Evolutionary conservation across 2,797 vertebrate species (phyloP).

Genomic region (Dryobates pubescens): DNA sequence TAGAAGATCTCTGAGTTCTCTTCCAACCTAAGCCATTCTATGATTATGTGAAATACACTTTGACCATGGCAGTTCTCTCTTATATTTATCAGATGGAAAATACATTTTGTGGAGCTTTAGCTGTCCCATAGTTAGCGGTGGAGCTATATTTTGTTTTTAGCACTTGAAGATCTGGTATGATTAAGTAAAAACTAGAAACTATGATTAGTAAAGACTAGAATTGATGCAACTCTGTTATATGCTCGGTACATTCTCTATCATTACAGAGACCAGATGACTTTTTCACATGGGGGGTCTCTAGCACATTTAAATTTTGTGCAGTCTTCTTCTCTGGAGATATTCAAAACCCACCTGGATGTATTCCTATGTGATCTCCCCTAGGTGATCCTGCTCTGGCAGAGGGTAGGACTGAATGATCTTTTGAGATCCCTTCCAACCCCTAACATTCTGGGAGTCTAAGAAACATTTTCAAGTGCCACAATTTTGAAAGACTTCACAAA

Average conservation of each 20-base stretch:
- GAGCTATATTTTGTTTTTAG: slow-evolving; percentile 9
- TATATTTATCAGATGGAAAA: neutral
- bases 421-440: too few relatives aligned
- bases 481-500: neutral
- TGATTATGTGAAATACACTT: neutral
- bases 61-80: neutral
- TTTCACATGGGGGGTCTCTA: neutral
- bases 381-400: too few relatives aligned
- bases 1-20: too few relatives aligned
- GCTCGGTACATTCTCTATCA: neutral
- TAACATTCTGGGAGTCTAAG: too few relatives aligned
- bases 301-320: neutral
- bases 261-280: neutral
- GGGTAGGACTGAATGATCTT: too few relatives aligned
- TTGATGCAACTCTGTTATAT: neutral
- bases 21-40: too few relatives aligned
- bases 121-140: neutral
- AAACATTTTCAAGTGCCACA: neutral
- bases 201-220: neutral
- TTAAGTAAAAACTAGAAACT: slow-evolving; percentile 3
- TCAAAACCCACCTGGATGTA: too few relatives aligned
- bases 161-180: slow-evolving; percentile 3
- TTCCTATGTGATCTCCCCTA: too few relatives aligned
- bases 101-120: neutral
- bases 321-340: too few relatives aligned